Evolutionary conservation across 2,888 invertebrate genomes (phyloP).

Genomic region (Homarus gammarus): DNA sequence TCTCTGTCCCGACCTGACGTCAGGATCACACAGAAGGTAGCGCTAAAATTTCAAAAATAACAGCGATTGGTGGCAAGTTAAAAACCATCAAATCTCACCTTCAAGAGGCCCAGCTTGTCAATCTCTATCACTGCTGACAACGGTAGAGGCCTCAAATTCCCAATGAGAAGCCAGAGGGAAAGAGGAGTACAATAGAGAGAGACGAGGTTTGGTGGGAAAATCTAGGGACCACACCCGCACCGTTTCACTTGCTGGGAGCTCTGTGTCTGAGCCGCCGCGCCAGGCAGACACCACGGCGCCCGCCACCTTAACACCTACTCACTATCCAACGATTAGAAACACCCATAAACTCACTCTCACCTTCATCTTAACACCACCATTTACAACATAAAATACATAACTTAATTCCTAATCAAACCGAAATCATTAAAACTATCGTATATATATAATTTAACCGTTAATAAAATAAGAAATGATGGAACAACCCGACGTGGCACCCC

Average conservation of each 20-base stretch:
- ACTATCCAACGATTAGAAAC: not conserved
- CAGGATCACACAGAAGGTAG: not conserved
- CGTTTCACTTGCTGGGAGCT: not conserved
- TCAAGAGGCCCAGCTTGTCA: not conserved
- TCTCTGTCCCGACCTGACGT: not conserved
- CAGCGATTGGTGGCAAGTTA: not conserved
- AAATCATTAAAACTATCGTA: not conserved
- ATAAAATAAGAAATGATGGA: not conserved
- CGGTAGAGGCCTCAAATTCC: not conserved
- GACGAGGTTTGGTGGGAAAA: not conserved
- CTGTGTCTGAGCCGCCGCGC: not conserved
- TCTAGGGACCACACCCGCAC: constrained; percentile 31
- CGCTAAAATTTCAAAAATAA: not conserved
- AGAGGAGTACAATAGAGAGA: too few species aligned
- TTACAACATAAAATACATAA: not conserved
- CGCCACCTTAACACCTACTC: not conserved
- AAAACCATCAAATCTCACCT: not conserved
- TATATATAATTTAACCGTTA: not conserved
- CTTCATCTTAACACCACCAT: not conserved
- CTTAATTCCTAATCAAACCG: not conserved
- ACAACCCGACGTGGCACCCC: not conserved
- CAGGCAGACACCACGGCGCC: constrained; percentile 25
- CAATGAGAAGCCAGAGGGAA: not conserved
- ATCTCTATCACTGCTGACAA: not conserved
- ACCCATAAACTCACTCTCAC: too few species aligned